Percentiles rank a stretch among this genome's conserved stretches.
Conservation (phyloP, 2,113 vertebrate genomes). For the Labeo rohita region DNA sequence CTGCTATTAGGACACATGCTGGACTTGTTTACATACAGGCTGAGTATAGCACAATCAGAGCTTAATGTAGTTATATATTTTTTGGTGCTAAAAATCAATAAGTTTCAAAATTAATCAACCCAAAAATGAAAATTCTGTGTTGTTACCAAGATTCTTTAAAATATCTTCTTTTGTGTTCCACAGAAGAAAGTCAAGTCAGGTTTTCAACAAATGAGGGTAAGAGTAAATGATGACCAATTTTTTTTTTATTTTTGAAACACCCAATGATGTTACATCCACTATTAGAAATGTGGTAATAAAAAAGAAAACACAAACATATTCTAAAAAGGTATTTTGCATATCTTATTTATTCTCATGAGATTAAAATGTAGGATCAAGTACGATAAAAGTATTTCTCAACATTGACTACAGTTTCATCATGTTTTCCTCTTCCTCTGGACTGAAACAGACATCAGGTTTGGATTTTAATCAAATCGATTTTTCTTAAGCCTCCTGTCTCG, state of each 20-base stretch:
- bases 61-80: background rate
- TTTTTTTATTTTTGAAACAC: too few relatives aligned
- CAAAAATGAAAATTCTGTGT: background rate
- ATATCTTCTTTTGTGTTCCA: background rate
- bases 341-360: background rate
- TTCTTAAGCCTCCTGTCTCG: slow-evolving; percentile 50
- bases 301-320: background rate
- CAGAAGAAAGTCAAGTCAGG: background rate
- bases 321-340: background rate
- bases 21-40: slow-evolving; percentile 33
- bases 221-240: background rate
- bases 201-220: background rate
- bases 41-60: background rate
- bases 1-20: slow-evolving; percentile 45
- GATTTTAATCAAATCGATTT: slow-evolving; percentile 61
- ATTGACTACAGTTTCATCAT: slow-evolving; percentile 52
- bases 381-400: slow-evolving; percentile 11
- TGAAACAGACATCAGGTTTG: slow-evolving; percentile 56
- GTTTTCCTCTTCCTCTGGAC: slow-evolving; percentile 31
- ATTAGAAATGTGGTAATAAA: background rate
- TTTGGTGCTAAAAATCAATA: background rate
- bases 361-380: background rate
- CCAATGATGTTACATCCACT: background rate
- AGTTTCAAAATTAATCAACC: background rate
- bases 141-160: background rate